These are phyloP conservation scores for Pseudois nayaur DNA, from an alignment of 2,113 vertebrate genomes.

Conservation along the genomic window DNA sequence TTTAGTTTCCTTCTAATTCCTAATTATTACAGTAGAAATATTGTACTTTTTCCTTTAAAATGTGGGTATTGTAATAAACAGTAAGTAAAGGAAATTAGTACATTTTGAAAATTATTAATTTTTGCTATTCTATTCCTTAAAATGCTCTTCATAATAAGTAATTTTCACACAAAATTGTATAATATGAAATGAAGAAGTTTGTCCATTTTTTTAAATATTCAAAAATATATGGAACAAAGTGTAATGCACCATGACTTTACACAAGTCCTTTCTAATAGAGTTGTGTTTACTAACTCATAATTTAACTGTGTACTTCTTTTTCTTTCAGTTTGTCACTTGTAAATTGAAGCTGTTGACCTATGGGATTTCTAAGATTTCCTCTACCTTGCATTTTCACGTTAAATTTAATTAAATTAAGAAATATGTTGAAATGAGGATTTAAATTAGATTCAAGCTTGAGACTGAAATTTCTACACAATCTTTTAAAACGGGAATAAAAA, in stretches of 20 bases:
- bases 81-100: neutral
- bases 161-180: neutral
- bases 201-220: neutral
- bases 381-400: neutral
- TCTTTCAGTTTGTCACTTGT: neutral
- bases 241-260: neutral
- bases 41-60: neutral
- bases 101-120: neutral
- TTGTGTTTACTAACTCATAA: neutral
- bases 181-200: neutral
- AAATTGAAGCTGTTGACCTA: neutral
- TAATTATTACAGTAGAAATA: neutral
- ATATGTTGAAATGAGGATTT: neutral
- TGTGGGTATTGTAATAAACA: neutral
- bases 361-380: neutral
- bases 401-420: neutral
- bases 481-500: neutral
- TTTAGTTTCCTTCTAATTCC: neutral
- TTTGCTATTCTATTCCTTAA: neutral
- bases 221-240: neutral
- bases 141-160: neutral
- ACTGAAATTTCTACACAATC: neutral
- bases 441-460: neutral
- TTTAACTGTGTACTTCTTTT: neutral
- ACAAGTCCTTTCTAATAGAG: neutral